phyloP scores from a whole-genome alignment of 2,888 invertebrate species.

The Drosophila affinis region DNA sequence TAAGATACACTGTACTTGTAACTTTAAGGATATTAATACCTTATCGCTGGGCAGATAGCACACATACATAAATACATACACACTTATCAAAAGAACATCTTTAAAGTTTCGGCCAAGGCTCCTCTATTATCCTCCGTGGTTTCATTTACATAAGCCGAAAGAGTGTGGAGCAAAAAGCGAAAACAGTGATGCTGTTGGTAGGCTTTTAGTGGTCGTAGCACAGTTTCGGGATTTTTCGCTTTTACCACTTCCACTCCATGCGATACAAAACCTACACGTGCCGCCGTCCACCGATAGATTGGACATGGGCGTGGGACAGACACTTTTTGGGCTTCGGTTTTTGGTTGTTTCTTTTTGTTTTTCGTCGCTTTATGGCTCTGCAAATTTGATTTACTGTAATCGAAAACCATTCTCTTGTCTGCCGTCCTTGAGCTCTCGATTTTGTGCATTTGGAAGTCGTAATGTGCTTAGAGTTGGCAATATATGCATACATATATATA shows the following conservation, averaged over 20 bases:
- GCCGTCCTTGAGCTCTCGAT: slow-evolving; percentile 30
- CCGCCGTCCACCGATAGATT: background rate
- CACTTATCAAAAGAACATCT: no score
- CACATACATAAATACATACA: background rate
- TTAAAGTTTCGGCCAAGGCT: background rate
- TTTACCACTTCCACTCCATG: background rate
- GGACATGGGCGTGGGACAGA: slow-evolving; percentile 7
- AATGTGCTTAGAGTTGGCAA: slow-evolving; percentile 26
- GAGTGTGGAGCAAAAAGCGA: slow-evolving; percentile 11
- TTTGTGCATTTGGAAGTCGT: slow-evolving; percentile 13
- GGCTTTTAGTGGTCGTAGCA: slow-evolving; percentile 16
- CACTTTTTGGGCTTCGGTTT: slow-evolving; percentile 29
- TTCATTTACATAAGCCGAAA: slow-evolving; percentile 5
- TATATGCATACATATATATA: background rate
- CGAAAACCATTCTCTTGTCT: slow-evolving; percentile 36
- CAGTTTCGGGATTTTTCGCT: slow-evolving; percentile 28
- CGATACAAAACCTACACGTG: slow-evolving; percentile 7
- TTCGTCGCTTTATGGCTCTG: slow-evolving; percentile 4
- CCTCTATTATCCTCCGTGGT: background rate
- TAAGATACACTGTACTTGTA: background rate
- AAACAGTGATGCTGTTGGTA: slow-evolving; percentile 26
- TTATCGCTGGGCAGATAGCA: background rate
- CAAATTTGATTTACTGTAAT: slow-evolving; percentile 39
- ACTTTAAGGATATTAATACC: background rate
- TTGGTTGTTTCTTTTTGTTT: slow-evolving; percentile 6